These are phyloP conservation scores for Drosophila pegasa DNA, from an alignment of 2,888 invertebrate genomes.

Conservation along the genomic window DNA sequence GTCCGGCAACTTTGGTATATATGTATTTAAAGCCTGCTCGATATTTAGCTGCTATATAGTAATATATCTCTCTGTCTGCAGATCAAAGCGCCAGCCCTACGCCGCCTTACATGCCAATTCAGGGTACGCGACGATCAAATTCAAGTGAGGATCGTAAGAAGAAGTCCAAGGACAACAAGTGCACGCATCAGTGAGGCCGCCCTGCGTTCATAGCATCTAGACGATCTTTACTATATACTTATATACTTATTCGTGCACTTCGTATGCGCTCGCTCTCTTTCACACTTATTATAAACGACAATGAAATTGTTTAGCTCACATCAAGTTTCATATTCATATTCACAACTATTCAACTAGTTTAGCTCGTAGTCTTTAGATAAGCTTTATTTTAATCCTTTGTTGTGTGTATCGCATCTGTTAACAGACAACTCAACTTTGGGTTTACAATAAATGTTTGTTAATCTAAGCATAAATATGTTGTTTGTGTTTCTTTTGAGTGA, in stretches of 20 bases:
- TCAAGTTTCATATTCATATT: constrained; percentile 24
- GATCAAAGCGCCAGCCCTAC: constrained; percentile 86
- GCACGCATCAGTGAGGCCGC: constrained; percentile 87
- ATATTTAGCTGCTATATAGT: neutral
- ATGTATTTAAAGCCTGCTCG: constrained; percentile 72
- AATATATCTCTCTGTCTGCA: constrained; percentile 12
- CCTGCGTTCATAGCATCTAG: constrained; percentile 7
- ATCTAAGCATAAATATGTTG: constrained; percentile 20
- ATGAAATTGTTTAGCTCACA: constrained; percentile 65
- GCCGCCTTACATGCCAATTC: constrained; percentile 92
- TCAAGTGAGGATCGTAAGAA: constrained; percentile 87
- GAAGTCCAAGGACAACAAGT: constrained; percentile 87
- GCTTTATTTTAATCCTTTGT: constrained; percentile 37
- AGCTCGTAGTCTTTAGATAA: constrained; percentile 47
- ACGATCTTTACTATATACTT: constrained; percentile 4
- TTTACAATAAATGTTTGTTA: constrained; percentile 58
- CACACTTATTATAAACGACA: constrained; percentile 46
- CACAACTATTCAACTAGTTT: constrained; percentile 49
- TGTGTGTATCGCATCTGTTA: constrained; percentile 33
- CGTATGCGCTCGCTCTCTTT: constrained; percentile 18
- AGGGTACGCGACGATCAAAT: constrained; percentile 89
- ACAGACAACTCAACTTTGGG: constrained; percentile 31
- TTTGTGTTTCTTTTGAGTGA: constrained; percentile 5
- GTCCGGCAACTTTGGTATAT: constrained; percentile 83
- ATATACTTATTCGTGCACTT: constrained; percentile 10